Conservation (phyloP, 64 coral and sea anemone species). For the Pocillopora verrucosa region DNA sequence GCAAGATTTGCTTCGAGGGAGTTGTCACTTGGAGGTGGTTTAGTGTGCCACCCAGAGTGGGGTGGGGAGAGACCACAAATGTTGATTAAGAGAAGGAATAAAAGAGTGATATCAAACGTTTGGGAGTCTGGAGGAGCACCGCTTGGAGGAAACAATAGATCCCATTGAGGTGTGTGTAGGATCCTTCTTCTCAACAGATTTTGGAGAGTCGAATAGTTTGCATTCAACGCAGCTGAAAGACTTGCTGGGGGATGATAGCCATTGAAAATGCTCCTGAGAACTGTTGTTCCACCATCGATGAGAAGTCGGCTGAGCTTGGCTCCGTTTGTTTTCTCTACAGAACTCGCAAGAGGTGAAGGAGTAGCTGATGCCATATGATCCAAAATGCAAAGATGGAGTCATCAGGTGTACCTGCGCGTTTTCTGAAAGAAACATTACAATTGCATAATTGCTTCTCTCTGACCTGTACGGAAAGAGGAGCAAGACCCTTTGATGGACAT, state of each 20-base stretch:
- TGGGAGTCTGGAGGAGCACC: constrained; percentile 6
- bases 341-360: not conserved
- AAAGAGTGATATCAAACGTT: constrained; percentile 54
- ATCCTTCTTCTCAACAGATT: not conserved
- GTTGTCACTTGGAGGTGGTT: constrained; percentile 24
- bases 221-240: not conserved
- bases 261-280: not conserved
- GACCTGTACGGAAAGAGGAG: not conserved
- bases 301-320: not conserved
- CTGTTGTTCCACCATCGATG: not conserved
- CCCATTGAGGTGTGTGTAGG: not conserved
- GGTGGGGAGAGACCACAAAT: constrained; percentile 65
- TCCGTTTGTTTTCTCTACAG: not conserved
- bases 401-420: not conserved
- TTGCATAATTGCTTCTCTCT: not conserved
- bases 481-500: too few relatives aligned
- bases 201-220: not conserved
- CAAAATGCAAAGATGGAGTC: not conserved
- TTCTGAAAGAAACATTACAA: too few relatives aligned
- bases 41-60: constrained; percentile 49
- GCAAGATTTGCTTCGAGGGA: constrained; percentile 52
- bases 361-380: not conserved
- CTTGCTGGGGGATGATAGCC: not conserved
- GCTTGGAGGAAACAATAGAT: not conserved
- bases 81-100: constrained; percentile 48